Conservation (phyloP, 2,113 vertebrate species). For the Fregata magnificens region DNA sequence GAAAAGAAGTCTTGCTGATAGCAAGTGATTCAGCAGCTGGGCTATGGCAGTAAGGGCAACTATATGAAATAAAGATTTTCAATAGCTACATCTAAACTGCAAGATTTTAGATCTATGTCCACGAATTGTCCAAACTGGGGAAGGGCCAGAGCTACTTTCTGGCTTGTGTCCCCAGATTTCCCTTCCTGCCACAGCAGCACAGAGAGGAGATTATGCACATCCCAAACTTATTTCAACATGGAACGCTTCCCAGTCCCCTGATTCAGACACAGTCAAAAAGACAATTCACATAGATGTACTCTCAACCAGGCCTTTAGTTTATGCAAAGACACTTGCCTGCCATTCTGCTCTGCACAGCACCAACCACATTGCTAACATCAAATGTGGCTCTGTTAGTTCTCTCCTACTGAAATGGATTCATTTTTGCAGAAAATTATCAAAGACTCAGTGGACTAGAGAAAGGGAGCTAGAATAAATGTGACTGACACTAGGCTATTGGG, state of each 20-base stretch:
- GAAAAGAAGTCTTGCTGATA: background rate
- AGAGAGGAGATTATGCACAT: background rate
- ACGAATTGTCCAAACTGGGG: background rate
- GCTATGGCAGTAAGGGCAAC: background rate
- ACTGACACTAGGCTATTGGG: background rate
- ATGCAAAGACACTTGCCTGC: background rate
- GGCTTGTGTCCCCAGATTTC: background rate
- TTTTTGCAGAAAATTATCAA: background rate
- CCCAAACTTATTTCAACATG: background rate
- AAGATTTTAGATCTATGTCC: background rate
- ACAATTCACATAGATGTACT: background rate
- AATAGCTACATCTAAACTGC: background rate
- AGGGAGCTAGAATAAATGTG: background rate
- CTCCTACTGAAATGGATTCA: background rate
- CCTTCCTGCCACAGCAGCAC: background rate
- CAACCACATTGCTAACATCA: background rate
- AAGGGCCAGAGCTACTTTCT: background rate
- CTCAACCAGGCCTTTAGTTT: background rate
- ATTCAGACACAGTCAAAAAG: background rate
- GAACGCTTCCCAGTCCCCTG: background rate
- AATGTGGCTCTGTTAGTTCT: background rate
- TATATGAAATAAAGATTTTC: background rate
- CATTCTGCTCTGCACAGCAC: background rate
- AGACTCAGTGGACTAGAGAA: background rate
- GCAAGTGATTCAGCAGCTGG: background rate